These are phyloP conservation scores for Fratercula arctica DNA, from an alignment of 2,797 vertebrate species.

Conservation along the genomic window DNA sequence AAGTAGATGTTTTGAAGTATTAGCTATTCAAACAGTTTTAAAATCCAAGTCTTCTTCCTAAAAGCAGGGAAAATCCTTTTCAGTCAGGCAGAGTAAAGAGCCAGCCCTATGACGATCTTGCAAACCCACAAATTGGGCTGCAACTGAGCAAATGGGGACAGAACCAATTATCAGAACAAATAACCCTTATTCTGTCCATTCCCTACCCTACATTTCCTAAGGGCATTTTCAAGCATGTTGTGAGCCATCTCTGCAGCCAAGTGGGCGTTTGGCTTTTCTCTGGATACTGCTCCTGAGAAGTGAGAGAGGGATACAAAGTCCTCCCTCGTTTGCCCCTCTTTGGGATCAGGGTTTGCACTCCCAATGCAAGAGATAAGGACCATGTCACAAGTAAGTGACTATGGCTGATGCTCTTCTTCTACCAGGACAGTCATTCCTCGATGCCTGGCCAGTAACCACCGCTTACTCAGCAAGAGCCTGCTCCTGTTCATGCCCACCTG, in stretches of 20 bases:
- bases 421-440: neutral
- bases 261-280: neutral
- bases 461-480: neutral
- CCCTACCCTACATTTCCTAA: neutral
- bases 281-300: neutral
- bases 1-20: neutral
- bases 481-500: neutral
- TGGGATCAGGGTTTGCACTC: neutral
- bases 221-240: neutral
- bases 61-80: neutral
- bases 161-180: neutral
- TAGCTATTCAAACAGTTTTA: neutral
- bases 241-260: neutral
- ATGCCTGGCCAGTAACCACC: neutral
- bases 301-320: neutral
- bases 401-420: neutral
- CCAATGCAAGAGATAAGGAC: neutral
- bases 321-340: accelerated
- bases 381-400: neutral
- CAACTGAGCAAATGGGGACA: neutral
- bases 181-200: neutral
- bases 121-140: neutral
- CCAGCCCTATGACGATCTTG: neutral
- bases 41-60: neutral
- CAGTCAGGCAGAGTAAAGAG: neutral